Base-by-base conservation (phyloP, 1,140 invertebrate genomes). In the Drosophila tristis region DNA sequence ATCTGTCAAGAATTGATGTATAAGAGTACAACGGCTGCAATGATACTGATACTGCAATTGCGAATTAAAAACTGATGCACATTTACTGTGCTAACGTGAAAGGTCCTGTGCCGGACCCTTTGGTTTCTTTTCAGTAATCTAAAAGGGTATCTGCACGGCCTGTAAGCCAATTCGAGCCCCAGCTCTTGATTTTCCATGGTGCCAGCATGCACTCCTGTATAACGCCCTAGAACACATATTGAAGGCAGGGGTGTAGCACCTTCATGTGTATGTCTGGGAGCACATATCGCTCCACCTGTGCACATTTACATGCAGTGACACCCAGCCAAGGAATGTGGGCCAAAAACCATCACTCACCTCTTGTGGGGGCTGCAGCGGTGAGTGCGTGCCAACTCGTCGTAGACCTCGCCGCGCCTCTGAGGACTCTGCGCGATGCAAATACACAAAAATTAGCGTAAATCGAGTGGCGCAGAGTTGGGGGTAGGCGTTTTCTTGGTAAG, bases 291-390 rank as follows among this genome's bases (percentile, higher is more conserved):
- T 31, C 20, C 8, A 31, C 31, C 9, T 31, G 8, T 39, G 35
- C 35, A 39, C 4, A 4, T 16, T 16, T 35, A 47, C 44, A 68
- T 68, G 63, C 65, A 70, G 29, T 68, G 48, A n/a, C 26, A 54
- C 11, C 11, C 44, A 23, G 6, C 23, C 6, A 35, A 2, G 11
- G 11, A 35, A 39, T 29, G 35, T 39, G 35, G 11, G 35, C 35
- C 2, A 11, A 59, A 23, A 11, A 29, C 49, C 5, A 13, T 11
- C 9, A 66, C 62, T 73, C 54, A 91, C 80, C 74, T 91, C 20
- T 92, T 92, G 50, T 92, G 89, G 56, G 91, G 91, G 65, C 91
- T 92, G 54, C 91, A 80, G 45, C 91, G 86, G 71, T 92, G 91
- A 57, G 84, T 78, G 56, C 91, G 90, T 44, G 76, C 53, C 48